Percentiles rank a stretch among this genome's conserved stretches.
These are phyloP conservation scores for Hemicordylus capensis DNA, from an alignment of 2,113 vertebrate genomes.

Conservation along the genomic window DNA sequence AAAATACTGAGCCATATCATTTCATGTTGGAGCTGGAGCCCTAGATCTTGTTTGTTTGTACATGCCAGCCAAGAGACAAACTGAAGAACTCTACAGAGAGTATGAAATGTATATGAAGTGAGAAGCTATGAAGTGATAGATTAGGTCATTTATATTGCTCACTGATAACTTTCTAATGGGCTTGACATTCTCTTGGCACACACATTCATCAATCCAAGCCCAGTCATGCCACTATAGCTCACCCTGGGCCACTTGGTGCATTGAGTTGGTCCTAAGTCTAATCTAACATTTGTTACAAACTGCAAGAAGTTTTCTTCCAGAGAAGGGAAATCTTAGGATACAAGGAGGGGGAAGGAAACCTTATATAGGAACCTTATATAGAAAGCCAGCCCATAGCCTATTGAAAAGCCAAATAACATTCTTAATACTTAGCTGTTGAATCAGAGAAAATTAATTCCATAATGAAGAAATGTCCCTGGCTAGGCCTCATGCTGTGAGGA, in stretches of 20 bases:
- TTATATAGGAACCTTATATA: too few species aligned
- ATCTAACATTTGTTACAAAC: too few species aligned
- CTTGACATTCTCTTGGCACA: neutral
- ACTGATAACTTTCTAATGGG: conserved; percentile 1
- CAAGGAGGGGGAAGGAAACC: too few species aligned
- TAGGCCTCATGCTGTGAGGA: too few species aligned
- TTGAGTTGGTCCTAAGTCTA: too few species aligned
- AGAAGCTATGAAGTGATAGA: neutral
- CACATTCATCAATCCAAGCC: neutral
- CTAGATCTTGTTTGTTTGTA: neutral
- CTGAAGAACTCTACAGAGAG: neutral
- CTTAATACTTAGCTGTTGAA: neutral
- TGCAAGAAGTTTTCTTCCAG: too few species aligned
- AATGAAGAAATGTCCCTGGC: too few species aligned
- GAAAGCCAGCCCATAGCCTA: too few species aligned
- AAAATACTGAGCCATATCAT: conserved; percentile 23
- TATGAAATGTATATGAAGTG: neutral
- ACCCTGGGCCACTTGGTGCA: neutral
- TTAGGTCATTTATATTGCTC: conserved; percentile 15
- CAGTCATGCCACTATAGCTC: neutral
- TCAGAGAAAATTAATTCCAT: too few species aligned
- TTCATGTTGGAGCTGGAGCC: neutral
- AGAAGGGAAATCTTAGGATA: too few species aligned
- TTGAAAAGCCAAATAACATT: neutral
- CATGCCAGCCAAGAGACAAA: conserved; percentile 1